Evolutionary conservation across 1,140 invertebrate genomes (phyloP).

Genomic region (Drosophila willistoni): DNA sequence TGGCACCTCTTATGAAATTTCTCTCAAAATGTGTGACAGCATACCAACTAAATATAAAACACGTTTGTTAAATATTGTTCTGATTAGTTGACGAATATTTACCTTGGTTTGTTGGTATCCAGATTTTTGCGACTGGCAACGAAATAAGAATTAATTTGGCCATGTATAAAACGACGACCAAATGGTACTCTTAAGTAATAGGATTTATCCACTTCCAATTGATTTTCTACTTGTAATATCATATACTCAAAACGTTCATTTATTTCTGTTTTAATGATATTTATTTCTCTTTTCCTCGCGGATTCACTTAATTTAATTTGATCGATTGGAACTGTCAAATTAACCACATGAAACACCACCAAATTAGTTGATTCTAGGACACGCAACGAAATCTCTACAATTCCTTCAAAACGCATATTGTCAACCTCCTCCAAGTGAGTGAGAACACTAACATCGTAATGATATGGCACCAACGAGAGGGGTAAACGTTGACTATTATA

Average conservation of each 20-base stretch:
- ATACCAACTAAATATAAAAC: constrained; percentile 37
- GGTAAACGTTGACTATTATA: constrained; percentile 84
- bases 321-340: not conserved
- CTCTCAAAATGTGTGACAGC: constrained; percentile 93
- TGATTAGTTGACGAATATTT: constrained; percentile 31
- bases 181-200: constrained; percentile 86
- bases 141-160: constrained; percentile 88
- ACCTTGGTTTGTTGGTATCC: constrained; percentile 86
- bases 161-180: constrained; percentile 86
- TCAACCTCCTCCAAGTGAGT: constrained; percentile 85
- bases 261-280: constrained; percentile 60
- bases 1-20: constrained; percentile 84
- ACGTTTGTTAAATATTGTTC: not conserved
- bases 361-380: constrained; percentile 85
- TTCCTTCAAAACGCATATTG: constrained; percentile 83
- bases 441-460: constrained; percentile 87
- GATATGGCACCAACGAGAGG: constrained; percentile 85
- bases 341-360: constrained; percentile 87
- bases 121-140: constrained; percentile 89
- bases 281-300: constrained; percentile 6
- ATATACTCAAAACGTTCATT: constrained; percentile 85
- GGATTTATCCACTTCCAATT: constrained; percentile 83
- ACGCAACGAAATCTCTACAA: constrained; percentile 85
- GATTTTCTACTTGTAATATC: constrained; percentile 84
- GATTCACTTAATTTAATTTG: not conserved